Evolutionary conservation across 1,140 invertebrate species (phyloP).

Genomic region (Cydia splendana): DNA sequence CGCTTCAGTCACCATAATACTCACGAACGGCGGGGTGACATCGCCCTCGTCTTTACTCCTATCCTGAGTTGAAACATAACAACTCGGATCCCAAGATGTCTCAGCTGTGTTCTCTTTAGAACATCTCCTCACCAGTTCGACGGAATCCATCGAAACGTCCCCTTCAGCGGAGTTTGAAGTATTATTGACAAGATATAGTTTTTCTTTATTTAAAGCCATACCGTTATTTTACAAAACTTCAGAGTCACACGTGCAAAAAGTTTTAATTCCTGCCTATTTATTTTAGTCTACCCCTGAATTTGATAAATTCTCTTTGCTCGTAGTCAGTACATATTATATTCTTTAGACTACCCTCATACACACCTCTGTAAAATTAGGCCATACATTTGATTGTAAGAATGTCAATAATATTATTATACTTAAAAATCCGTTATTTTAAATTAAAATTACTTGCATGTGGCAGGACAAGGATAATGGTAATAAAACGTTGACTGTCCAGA

Average conservation of each 20-base stretch:
- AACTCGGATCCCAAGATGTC: constrained; percentile 63
- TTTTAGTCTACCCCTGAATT: neutral
- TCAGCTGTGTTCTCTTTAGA: constrained; percentile 49
- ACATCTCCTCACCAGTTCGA: constrained; percentile 67
- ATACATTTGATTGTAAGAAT: too few species aligned
- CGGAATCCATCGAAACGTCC: constrained; percentile 51
- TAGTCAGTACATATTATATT: neutral
- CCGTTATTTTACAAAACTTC: constrained; percentile 17
- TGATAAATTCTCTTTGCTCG: too few species aligned
- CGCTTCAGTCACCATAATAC: constrained; percentile 55
- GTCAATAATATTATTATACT: too few species aligned
- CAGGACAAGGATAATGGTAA: neutral
- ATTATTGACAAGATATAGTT: constrained; percentile 47
- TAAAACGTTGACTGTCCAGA: neutral
- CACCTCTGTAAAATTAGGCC: neutral
- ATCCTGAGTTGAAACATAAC: constrained; percentile 51
- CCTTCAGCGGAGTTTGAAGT: constrained; percentile 40
- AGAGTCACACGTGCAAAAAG: constrained; percentile 3
- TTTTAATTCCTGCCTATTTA: neutral
- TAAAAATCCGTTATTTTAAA: too few species aligned
- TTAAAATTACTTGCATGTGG: neutral
- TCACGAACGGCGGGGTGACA: constrained; percentile 59
- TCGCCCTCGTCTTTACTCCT: constrained; percentile 48
- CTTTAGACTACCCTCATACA: neutral
- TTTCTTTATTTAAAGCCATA: constrained; percentile 45